These are phyloP conservation scores for Dicyrtomina minuta DNA, from an alignment of 2,888 invertebrate genomes.

Conservation along the genomic window DNA sequence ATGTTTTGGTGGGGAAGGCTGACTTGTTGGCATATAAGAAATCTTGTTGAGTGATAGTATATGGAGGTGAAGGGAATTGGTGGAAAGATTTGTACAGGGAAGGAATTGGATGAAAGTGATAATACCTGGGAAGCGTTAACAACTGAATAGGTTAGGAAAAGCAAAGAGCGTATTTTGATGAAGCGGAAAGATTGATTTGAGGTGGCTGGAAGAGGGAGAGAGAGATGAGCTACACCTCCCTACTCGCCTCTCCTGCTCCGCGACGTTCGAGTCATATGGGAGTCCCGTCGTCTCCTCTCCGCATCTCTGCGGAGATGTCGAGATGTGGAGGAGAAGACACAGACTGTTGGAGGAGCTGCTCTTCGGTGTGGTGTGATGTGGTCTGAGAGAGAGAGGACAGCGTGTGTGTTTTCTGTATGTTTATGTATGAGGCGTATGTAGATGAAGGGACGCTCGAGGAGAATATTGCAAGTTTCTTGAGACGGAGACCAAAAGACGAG, in stretches of 20 bases:
- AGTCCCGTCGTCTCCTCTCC: no score
- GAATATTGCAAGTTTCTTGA: slow-evolving; percentile 6
- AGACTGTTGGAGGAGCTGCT: neutral
- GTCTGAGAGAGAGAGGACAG: neutral
- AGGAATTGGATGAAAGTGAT: slow-evolving; percentile 19
- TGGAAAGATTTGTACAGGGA: slow-evolving; percentile 14
- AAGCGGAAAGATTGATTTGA: slow-evolving; percentile 22
- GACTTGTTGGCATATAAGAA: neutral
- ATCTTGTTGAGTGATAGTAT: neutral
- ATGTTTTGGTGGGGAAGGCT: no score
- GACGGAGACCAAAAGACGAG: slow-evolving; percentile 2
- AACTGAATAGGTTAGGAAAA: slow-evolving; percentile 17
- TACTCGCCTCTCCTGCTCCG: neutral
- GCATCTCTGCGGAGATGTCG: no score
- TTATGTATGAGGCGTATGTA: slow-evolving; percentile 2
- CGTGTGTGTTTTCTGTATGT: slow-evolving; percentile 10
- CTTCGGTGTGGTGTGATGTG: no score
- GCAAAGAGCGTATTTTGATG: slow-evolving; percentile 26
- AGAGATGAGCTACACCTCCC: neutral
- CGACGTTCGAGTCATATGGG: no score
- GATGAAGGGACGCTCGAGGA: neutral
- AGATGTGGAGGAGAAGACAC: neutral
- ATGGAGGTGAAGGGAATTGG: neutral
- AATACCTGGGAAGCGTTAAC: slow-evolving; percentile 26
- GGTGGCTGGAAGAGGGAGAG: slow-evolving; percentile 5